Base-by-base conservation (phyloP, 2,888 invertebrate genomes). In the Harpalus rubripes region DNA sequence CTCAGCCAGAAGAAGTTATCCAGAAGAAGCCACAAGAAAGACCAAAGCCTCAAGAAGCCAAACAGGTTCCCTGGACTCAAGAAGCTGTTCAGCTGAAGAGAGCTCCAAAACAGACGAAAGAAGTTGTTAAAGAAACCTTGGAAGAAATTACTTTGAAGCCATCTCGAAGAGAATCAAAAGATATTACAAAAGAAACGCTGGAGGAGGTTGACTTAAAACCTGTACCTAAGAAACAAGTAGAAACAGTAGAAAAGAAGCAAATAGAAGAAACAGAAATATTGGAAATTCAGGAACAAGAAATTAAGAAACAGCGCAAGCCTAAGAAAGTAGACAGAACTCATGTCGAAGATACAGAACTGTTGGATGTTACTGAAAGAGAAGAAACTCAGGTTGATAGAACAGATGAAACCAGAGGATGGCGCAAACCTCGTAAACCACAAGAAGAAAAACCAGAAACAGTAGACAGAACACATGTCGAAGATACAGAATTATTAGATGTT, bases 1-100 rank as follows among this genome's bases (percentile, higher is more conserved):
- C 79, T 59, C 84, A 58, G 12, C 39, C 56, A 72, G 81, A 84
- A 72, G 86, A 87, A 85, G n/a, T 39, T 59, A 76, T 85, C 80
- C 79, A 85, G 84, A 80, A 41, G 39, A 32, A 58, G 12, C 85
- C 87, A 61, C 76, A 85, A 85, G 76, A 82, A 15, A 86, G 83
- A 76, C 58, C 85, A 79, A 80, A 87, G 86, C 85, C 41, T 81
- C 56, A 84, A 59, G 78, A 83, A 63, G 39, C 12, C 4, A 88
- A 88, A 39, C 87, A 87, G 61, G 86, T 87, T 86, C 93, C 93
- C n/a, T 94, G 94, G 94, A 95, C 93, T 6, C 93, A 95, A 88
- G 94, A 95, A 90, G 92, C 92, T 86, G 91, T 93, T 39, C 91
- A 89, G 56, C 88, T 94, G 7, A 94, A 93, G 86, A 91, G 89